Percentiles rank a stretch among this genome's conserved stretches.
phyloP scores from a whole-genome alignment of 2,113 vertebrate genomes.

The Poecilia latipinna region DNA sequence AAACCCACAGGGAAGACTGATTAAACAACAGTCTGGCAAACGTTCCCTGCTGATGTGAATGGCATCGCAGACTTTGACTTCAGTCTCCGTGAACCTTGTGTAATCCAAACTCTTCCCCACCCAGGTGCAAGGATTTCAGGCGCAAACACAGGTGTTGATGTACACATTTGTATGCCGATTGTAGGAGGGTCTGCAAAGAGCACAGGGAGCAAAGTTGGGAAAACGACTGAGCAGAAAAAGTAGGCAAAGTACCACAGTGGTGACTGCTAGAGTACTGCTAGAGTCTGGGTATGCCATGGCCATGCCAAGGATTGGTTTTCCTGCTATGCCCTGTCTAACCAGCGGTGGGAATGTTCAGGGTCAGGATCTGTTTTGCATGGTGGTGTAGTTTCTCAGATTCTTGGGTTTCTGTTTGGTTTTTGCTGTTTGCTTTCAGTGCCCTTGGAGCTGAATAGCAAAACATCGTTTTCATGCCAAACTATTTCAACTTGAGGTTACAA shows the following conservation, averaged over 20 bases:
- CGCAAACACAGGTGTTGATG: slow-evolving; percentile 29
- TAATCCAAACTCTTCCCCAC: slow-evolving; percentile 16
- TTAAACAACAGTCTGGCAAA: slow-evolving; percentile 12
- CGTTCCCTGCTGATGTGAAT: not conserved
- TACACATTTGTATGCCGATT: not conserved
- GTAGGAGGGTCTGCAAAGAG: slow-evolving; percentile 6
- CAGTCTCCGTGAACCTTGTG: slow-evolving; percentile 29
- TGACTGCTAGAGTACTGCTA: slow-evolving; percentile 37
- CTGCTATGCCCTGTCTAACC: not conserved
- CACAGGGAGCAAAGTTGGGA: slow-evolving; percentile 11
- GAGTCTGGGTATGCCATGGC: slow-evolving; percentile 9
- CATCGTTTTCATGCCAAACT: slow-evolving; percentile 22
- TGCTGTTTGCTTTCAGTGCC: not conserved
- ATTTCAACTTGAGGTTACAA: not conserved
- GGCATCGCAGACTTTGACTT: slow-evolving; percentile 31
- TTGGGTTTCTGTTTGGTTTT: slow-evolving; percentile 9
- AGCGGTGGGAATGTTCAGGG: slow-evolving; percentile 16
- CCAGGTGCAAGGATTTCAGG: slow-evolving; percentile 7
- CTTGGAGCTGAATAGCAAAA: slow-evolving; percentile 14
- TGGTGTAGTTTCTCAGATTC: not conserved
- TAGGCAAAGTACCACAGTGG: slow-evolving; percentile 21
- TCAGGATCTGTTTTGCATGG: slow-evolving; percentile 11
- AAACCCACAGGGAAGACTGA: not conserved
- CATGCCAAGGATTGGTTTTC: slow-evolving; percentile 27
- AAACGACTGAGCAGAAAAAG: slow-evolving; percentile 8